These are phyloP conservation scores for Stylophora pistillata DNA, from an alignment of 64 coral and sea anemone genomes.

Conservation along the genomic window DNA sequence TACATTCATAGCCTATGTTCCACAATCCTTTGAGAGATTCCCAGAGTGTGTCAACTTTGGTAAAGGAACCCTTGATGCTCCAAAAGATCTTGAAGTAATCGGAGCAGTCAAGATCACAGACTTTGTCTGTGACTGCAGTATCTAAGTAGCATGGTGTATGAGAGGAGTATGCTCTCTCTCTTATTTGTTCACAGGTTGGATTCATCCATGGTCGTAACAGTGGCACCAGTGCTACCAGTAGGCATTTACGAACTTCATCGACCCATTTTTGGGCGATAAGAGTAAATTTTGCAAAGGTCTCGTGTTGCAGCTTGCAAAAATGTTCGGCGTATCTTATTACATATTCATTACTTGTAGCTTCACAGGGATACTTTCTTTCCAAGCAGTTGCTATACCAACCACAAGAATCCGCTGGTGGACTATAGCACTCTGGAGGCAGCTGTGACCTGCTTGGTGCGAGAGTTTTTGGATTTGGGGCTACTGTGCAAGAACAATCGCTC, in stretches of 20 bases:
- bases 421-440: constrained; percentile 33
- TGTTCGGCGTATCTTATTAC: constrained; percentile 46
- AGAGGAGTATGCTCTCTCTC: constrained; percentile 30
- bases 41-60: background rate
- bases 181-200: constrained; percentile 32
- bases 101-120: background rate
- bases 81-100: constrained; percentile 11
- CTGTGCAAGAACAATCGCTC: constrained; percentile 40
- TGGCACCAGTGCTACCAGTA: constrained; percentile 55
- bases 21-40: constrained; percentile 4
- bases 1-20: background rate
- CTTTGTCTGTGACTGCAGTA: background rate
- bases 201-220: constrained; percentile 49
- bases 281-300: background rate
- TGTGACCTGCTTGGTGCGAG: background rate
- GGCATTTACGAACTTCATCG: constrained; percentile 45
- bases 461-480: background rate
- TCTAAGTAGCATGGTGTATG: constrained; percentile 45
- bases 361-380: constrained; percentile 33
- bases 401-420: constrained; percentile 36
- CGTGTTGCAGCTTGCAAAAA: constrained; percentile 35
- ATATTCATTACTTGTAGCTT: constrained; percentile 12
- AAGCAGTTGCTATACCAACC: constrained; percentile 60
- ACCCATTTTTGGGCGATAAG: constrained; percentile 21
- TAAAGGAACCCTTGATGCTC: constrained; percentile 7